These are phyloP conservation scores for Xanthorhoe designata DNA, from an alignment of 2,888 invertebrate genomes.

Conservation along the genomic window DNA sequence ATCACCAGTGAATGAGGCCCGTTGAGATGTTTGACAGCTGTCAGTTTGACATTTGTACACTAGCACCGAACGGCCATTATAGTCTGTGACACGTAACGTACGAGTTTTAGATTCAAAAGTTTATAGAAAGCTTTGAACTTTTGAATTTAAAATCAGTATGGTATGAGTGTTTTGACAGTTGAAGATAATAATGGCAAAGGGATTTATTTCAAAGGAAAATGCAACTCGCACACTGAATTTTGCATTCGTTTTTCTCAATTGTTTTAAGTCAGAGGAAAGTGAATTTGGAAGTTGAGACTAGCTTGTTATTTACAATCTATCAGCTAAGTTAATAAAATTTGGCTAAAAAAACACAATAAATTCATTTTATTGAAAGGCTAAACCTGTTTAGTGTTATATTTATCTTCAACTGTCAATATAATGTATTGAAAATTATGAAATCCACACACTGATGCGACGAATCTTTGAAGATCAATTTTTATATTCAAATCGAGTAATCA, in stretches of 20 bases:
- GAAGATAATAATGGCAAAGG: not conserved
- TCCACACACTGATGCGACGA: not conserved
- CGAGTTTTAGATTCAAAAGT: not conserved
- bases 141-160: not conserved
- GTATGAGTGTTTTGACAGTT: not conserved
- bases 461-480: not conserved
- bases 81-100: not conserved
- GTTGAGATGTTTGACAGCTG: conserved; percentile 35
- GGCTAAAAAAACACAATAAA: too few relatives aligned
- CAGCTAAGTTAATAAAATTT: too few relatives aligned
- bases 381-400: too few relatives aligned
- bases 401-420: not conserved
- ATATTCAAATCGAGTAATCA: not conserved
- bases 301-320: too few relatives aligned
- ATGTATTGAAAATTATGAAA: not conserved
- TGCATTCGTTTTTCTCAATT: too few relatives aligned
- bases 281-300: not conserved
- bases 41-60: conserved; percentile 21
- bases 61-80: not conserved
- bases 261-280: too few relatives aligned
- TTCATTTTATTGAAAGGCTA: too few relatives aligned
- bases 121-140: not conserved
- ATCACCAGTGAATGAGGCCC: conserved; percentile 46
- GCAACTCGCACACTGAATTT: not conserved
- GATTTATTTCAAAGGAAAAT: not conserved